Evolutionary conservation across 1,140 invertebrate genomes (phyloP).

Genomic region (Panagrolaimus sp.): DNA sequence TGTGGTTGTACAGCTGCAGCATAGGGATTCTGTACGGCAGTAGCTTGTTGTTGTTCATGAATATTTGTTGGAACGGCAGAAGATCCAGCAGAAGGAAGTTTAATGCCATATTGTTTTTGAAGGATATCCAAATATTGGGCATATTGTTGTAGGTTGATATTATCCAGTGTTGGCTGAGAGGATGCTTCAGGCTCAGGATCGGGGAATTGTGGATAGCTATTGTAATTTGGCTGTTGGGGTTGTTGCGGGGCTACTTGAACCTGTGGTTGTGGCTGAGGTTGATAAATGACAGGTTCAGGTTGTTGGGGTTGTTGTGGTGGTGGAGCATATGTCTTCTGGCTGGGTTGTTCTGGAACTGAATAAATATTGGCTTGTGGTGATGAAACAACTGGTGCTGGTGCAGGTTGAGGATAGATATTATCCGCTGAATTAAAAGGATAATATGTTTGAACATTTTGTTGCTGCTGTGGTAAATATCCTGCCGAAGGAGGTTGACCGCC

Average conservation of each 20-base stretch:
- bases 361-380: no score
- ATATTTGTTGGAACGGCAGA: not conserved
- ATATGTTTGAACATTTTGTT: not conserved
- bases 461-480: not conserved
- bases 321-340: no score
- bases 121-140: constrained; percentile 36
- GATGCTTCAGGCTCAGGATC: not conserved
- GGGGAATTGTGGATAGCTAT: not conserved
- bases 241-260: not conserved
- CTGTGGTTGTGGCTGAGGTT: not conserved
- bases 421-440: no score
- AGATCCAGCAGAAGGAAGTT: constrained; percentile 22
- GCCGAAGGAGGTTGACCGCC: not conserved
- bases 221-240: not conserved
- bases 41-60: not conserved
- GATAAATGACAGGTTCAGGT: not conserved
- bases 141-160: constrained; percentile 27
- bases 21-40: not conserved
- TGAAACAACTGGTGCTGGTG: no score
- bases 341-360: no score
- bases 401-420: no score
- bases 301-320: not conserved
- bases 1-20: constrained; percentile 9
- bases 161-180: not conserved
- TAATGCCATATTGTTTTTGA: constrained; percentile 31